Base-by-base conservation (phyloP, 2,888 invertebrate species). In the Hofmannophila pseudospretella region DNA sequence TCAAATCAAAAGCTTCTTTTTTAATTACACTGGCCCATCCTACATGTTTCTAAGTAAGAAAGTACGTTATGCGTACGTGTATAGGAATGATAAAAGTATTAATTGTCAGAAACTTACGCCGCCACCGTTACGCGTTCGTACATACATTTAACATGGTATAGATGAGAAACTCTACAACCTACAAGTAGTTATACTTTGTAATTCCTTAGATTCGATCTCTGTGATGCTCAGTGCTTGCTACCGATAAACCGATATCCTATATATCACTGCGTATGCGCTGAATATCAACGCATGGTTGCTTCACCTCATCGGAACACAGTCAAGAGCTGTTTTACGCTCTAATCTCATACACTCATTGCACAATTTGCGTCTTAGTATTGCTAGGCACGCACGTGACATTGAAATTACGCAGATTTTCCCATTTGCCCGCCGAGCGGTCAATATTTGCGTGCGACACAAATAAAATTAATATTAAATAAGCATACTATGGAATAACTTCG, bases 381-480 rank as follows among this genome's bases (percentile, higher is more conserved):
- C 45, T n/a, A n/a, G n/a, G n/a, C 56, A 55, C 54, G 57, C 52
- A 36, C 43, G 42, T 58, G 62, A 54, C 62, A 61, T 65, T 61
- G 59, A 53, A 49, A 51, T 45, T 49, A 57, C 51, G 49, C 44
- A 54, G 53, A 54, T 53, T 54, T 46, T 45, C 27, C 11, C 14
- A 16, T 25, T 16, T 2, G 23, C 23, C 23, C 3, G n/a, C 23
- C n/a, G n/a, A 23, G 8, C 23, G 23, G 8, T 23, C 23, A n/a
- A 23, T 23, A 23, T 23, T 23, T 23, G n/a, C 23, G 23, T 23
- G 2, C 23, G 23, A 23, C n/a, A 23, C n/a, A 23, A 23, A 23
- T 23, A 23, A 23, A n/a, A 23, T 23, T 23, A 23, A 23, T 23
- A n/a, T n/a, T n/a, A 23, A 23, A 23, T n/a, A 2, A 23, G 23